phyloP scores from a whole-genome alignment of 2,888 invertebrate species.

The Rutpela maculata region DNA sequence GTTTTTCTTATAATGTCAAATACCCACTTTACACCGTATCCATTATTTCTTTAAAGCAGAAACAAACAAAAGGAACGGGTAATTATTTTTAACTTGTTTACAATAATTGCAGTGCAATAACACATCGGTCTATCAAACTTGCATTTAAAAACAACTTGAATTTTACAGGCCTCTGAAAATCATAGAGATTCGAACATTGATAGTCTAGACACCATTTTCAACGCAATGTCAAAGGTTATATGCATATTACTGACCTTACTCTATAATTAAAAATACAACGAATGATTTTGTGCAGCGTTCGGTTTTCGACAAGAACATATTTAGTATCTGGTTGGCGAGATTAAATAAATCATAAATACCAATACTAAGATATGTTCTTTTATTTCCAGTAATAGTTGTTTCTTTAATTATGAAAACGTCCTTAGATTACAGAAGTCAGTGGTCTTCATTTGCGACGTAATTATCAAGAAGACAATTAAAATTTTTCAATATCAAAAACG shows the following conservation, averaged over 20 bases:
- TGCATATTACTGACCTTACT: conserved; percentile 59
- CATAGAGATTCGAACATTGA: conserved; percentile 52
- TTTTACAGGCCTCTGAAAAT: conserved; percentile 9
- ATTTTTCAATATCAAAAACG: no score
- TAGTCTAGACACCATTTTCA: conserved; percentile 62
- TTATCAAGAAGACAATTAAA: no score
- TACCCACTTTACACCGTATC: not conserved
- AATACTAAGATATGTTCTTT: not conserved
- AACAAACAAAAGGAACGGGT: conserved; percentile 10
- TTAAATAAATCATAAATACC: not conserved
- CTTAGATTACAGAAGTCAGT: not conserved
- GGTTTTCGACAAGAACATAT: not conserved
- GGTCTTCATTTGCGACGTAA: no score
- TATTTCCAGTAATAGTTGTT: not conserved
- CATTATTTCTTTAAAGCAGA: not conserved
- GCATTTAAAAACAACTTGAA: not conserved
- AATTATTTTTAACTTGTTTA: conserved; percentile 28
- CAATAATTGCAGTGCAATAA: not conserved
- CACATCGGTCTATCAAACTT: conserved; percentile 8
- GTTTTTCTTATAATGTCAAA: not conserved
- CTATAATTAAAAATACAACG: conserved; percentile 45
- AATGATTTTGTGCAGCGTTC: conserved; percentile 29
- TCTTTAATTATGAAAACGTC: not conserved
- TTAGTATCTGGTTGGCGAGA: not conserved
- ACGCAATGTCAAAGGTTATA: conserved; percentile 59